These are phyloP conservation scores for Python bivittatus DNA, from an alignment of 2,113 vertebrate genomes.

Conservation along the genomic window DNA sequence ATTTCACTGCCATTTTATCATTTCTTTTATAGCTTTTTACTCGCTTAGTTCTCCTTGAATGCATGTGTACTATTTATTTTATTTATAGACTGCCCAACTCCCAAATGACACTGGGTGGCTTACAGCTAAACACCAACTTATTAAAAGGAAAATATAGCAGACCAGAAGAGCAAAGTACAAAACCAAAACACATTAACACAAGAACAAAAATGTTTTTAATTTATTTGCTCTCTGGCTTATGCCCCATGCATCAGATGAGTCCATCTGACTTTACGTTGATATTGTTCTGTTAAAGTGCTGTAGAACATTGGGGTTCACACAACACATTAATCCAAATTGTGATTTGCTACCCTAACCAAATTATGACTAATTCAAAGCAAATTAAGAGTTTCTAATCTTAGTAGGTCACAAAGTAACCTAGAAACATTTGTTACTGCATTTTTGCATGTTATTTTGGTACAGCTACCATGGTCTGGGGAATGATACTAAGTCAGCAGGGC, in stretches of 20 bases:
- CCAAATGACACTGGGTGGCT: not conserved
- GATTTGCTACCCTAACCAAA: no score
- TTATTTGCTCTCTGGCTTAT: no score
- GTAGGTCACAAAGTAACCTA: no score
- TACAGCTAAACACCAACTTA: not conserved
- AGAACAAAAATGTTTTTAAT: not conserved
- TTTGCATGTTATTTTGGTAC: no score
- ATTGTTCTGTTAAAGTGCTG: no score
- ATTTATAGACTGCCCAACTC: not conserved
- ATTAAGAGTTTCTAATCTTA: no score
- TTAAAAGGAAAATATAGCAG: not conserved
- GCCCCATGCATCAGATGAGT: not conserved
- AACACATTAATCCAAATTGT: no score
- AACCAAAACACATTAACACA: not conserved
- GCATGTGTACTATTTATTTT: not conserved
- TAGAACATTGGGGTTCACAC: no score
- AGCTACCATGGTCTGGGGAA: no score
- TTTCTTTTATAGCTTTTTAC: not conserved
- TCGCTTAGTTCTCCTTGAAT: not conserved
- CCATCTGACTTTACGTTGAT: not conserved
- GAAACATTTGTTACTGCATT: no score
- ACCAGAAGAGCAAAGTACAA: not conserved
- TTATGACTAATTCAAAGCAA: no score
- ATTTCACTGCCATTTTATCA: not conserved
- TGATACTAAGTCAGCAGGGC: no score